phyloP scores from a whole-genome alignment of 1,140 invertebrate species.

The Procambarus virginalis region DNA sequence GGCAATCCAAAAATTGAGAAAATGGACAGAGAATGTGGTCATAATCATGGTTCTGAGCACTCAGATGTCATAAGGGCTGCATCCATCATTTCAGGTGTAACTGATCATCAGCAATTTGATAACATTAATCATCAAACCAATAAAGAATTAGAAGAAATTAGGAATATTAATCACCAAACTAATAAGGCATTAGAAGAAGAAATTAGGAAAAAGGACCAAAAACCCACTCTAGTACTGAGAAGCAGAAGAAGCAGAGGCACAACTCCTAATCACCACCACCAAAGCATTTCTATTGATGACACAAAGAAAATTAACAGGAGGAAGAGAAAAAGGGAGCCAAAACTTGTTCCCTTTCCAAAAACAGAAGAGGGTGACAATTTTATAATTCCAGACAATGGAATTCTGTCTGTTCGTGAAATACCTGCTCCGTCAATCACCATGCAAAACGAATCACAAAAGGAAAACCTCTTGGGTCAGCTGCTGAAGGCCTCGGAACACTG shows the following conservation, averaged over 20 bases:
- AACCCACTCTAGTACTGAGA: conserved; percentile 64
- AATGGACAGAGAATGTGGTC: conserved; percentile 42
- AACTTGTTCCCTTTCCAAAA: conserved; percentile 18
- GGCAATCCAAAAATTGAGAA: conserved; percentile 68
- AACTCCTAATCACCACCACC: conserved; percentile 30
- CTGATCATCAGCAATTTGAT: conserved; percentile 37
- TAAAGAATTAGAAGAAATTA: neutral
- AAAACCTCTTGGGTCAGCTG: conserved; percentile 67
- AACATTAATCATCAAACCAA: conserved; percentile 27
- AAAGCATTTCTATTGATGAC: conserved; percentile 14
- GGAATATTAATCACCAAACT: conserved; percentile 21
- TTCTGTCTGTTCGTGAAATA: conserved; percentile 7
- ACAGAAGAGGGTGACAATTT: conserved; percentile 31
- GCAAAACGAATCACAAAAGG: conserved; percentile 62
- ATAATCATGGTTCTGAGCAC: conserved; percentile 16
- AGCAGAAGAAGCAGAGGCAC: conserved; percentile 53
- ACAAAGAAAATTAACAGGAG: conserved; percentile 44
- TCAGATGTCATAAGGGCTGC: conserved; percentile 26
- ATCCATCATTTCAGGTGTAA: conserved; percentile 45
- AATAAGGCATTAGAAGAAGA: neutral
- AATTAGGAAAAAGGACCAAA: neutral
- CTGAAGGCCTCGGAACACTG: conserved; percentile 70
- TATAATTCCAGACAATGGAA: conserved; percentile 23
- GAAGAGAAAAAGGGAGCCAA: conserved; percentile 30
- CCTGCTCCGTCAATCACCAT: conserved; percentile 4